A percentile compares a stretch with the other conserved stretches of the same genome.
phyloP scores from a whole-genome alignment of 1,140 invertebrate species.

The Cydia splendana region DNA sequence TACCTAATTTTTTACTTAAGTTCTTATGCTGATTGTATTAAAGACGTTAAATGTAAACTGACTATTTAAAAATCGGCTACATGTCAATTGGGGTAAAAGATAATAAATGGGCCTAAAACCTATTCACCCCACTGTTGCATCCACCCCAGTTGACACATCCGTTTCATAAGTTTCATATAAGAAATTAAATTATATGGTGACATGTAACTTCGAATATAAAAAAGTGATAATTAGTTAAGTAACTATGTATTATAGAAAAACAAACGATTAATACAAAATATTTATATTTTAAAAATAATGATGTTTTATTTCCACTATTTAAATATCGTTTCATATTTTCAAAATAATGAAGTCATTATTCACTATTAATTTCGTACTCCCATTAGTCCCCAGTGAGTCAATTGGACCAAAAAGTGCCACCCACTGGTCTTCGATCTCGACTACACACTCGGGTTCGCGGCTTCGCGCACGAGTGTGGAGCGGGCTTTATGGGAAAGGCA shows the following conservation, averaged over 20 bases:
- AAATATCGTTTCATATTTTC: no score
- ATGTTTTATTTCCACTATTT: slow-evolving; percentile 38
- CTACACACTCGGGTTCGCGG: no score
- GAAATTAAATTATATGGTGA: neutral
- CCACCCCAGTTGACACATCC: neutral
- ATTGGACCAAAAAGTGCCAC: no score
- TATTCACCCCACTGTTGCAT: neutral
- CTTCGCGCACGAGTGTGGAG: no score
- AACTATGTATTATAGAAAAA: slow-evolving; percentile 31
- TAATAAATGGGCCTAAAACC: neutral
- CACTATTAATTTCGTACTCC: no score
- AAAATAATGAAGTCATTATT: no score
- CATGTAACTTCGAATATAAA: slow-evolving; percentile 25
- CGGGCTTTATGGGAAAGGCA: no score
- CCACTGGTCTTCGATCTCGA: no score
- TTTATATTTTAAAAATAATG: slow-evolving; percentile 40
- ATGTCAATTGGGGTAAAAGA: neutral
- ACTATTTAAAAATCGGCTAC: neutral
- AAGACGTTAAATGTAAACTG: neutral
- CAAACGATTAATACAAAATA: slow-evolving; percentile 42
- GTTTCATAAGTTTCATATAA: neutral
- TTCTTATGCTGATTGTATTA: neutral
- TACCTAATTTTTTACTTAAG: neutral
- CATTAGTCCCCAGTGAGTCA: no score
- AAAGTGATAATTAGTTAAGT: slow-evolving; percentile 50